These are phyloP conservation scores for Crotophaga sulcirostris DNA, from an alignment of 2,113 vertebrate genomes.

Conservation along the genomic window DNA sequence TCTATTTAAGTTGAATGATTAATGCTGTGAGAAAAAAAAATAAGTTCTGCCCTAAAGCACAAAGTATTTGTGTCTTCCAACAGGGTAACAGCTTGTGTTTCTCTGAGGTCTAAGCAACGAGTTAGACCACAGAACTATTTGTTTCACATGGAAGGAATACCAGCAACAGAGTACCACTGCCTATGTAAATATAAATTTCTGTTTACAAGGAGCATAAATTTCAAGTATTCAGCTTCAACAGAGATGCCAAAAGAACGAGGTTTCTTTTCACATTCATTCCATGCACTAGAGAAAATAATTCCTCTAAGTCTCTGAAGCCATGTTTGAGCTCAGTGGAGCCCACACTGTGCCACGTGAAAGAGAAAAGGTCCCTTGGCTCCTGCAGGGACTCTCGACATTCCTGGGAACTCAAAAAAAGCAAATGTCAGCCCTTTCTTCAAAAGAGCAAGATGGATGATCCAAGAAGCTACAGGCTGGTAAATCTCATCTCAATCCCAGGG, in stretches of 20 bases:
- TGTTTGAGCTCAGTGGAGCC: neutral
- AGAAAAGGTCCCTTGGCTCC: neutral
- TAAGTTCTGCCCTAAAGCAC: neutral
- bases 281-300: neutral
- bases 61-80: neutral
- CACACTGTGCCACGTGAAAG: neutral
- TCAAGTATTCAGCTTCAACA: neutral
- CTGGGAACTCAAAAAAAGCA: neutral
- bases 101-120: neutral
- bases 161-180: neutral
- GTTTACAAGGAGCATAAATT: neutral
- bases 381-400: neutral
- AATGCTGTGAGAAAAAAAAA: neutral
- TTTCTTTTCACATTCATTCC: neutral
- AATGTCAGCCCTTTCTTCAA: neutral
- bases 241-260: neutral
- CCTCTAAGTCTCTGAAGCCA: neutral
- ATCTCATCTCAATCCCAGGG: neutral
- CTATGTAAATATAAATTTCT: neutral
- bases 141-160: neutral
- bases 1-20: neutral
- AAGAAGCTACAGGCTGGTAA: neutral
- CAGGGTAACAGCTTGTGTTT: neutral
- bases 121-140: neutral
- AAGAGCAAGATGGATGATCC: neutral